These are phyloP conservation scores for Paramisgurnus dabryanus DNA, from an alignment of 2,113 vertebrate species.

Conservation along the genomic window DNA sequence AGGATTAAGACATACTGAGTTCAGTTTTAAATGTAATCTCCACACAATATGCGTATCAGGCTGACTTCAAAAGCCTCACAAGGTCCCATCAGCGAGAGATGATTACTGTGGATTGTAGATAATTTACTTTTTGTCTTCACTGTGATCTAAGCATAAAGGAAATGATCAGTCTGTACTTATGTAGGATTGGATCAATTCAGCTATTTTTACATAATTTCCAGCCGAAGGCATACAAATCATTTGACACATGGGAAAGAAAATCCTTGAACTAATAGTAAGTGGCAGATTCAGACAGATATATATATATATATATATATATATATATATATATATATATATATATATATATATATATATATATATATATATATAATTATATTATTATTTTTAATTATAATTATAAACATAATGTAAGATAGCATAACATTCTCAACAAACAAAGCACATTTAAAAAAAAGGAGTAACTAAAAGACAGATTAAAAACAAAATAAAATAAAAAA, in stretches of 20 bases:
- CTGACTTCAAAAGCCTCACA: conserved; percentile 26
- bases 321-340: no score
- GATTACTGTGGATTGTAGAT: conserved; percentile 27
- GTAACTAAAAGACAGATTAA: no score
- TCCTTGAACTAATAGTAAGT: background rate
- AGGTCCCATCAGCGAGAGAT: conserved; percentile 1
- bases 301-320: no score
- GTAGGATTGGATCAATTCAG: conserved; percentile 20
- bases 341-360: no score
- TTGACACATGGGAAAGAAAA: background rate
- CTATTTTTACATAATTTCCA: background rate
- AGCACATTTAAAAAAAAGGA: no score
- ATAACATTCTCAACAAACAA: no score
- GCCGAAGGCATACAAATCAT: background rate
- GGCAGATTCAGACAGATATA: background rate
- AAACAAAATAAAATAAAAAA: no score
- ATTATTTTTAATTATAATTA: no score
- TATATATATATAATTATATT: no score
- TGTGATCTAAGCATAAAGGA: background rate
- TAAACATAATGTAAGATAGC: no score
- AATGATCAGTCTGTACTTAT: background rate
- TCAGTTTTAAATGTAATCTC: background rate
- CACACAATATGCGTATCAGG: background rate
- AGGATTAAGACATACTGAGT: conserved; percentile 6
- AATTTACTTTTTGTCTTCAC: conserved; percentile 16